Conservation (phyloP, 2,113 vertebrate genomes). For the Alethe castanea region DNA sequence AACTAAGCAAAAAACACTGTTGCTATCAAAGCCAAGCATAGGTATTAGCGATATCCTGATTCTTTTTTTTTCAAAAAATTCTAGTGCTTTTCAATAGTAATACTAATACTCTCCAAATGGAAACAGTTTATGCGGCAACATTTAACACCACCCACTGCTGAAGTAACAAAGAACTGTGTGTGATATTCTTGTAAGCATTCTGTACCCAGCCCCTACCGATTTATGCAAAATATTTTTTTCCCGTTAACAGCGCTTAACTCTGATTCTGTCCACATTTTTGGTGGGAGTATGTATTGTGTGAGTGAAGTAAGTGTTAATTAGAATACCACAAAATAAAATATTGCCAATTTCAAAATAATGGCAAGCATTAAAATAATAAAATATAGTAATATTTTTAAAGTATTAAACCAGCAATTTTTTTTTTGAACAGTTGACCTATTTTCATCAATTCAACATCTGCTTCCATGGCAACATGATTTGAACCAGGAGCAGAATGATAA, state of each 20-base stretch:
- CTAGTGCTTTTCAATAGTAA: neutral
- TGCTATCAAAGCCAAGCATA: neutral
- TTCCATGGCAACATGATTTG: constrained; percentile 50
- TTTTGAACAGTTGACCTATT: constrained; percentile 42
- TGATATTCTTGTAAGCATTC: neutral
- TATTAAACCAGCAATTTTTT: neutral
- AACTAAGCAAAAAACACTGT: neutral
- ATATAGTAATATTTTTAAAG: neutral
- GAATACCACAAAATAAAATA: neutral
- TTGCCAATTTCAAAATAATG: neutral
- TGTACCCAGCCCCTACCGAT: neutral
- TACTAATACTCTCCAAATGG: neutral
- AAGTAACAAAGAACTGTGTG: neutral
- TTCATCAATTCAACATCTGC: constrained; percentile 37
- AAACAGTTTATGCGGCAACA: neutral
- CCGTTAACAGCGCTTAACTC: neutral
- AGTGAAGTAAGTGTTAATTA: neutral
- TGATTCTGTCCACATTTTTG: neutral
- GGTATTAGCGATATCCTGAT: neutral
- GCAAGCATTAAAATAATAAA: neutral
- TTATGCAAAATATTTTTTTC: neutral
- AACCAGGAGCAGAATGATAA: constrained; percentile 25
- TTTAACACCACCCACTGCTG: neutral
- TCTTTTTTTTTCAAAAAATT: neutral
- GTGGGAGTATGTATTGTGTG: neutral